Evolutionary conservation across 2,888 invertebrate genomes (phyloP).

Genomic region (Drosophila mimica): DNA sequence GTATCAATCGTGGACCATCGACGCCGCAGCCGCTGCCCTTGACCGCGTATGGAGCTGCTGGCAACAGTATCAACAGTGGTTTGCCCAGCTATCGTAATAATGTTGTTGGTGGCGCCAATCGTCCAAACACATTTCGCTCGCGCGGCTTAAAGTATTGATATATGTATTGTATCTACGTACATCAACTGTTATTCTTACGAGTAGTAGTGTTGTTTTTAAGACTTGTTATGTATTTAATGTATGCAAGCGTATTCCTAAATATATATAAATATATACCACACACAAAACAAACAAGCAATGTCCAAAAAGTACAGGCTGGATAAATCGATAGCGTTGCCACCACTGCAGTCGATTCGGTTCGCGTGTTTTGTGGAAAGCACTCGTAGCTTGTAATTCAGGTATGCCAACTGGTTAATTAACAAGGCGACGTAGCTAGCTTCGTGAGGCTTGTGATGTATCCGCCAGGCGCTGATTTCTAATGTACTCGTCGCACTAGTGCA

Average conservation of each 20-base stretch:
- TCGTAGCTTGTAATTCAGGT: conserved; percentile 13
- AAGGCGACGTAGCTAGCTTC: conserved; percentile 16
- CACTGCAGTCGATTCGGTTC: conserved; percentile 22
- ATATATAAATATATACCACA: conserved; percentile 29
- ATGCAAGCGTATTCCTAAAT: conserved; percentile 61
- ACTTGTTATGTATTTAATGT: conserved; percentile 41
- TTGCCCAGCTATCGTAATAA: conserved; percentile 62
- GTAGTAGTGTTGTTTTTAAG: conserved; percentile 38
- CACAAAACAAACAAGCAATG: conserved; percentile 10
- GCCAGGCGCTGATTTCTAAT: conserved; percentile 41
- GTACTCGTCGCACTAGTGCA: conserved; percentile 36
- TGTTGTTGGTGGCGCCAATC: conserved; percentile 57
- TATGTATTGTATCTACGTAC: conserved; percentile 1
- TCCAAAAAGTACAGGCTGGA: conserved; percentile 45
- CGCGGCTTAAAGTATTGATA: conserved; percentile 83
- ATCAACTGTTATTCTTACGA: conserved; percentile 33
- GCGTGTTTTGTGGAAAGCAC: conserved; percentile 19
- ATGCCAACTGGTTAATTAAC: conserved; percentile 15
- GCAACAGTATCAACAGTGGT: conserved; percentile 33
- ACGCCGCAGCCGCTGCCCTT: conserved; percentile 27
- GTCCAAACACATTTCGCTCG: conserved; percentile 76
- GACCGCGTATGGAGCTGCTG: conserved; percentile 25
- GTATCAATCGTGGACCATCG: conserved; percentile 64
- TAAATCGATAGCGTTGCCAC: conserved; percentile 47
- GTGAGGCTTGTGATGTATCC: conserved; percentile 31